phyloP scores from a whole-genome alignment of 2,113 vertebrate species.

The Hassar affinis region DNA sequence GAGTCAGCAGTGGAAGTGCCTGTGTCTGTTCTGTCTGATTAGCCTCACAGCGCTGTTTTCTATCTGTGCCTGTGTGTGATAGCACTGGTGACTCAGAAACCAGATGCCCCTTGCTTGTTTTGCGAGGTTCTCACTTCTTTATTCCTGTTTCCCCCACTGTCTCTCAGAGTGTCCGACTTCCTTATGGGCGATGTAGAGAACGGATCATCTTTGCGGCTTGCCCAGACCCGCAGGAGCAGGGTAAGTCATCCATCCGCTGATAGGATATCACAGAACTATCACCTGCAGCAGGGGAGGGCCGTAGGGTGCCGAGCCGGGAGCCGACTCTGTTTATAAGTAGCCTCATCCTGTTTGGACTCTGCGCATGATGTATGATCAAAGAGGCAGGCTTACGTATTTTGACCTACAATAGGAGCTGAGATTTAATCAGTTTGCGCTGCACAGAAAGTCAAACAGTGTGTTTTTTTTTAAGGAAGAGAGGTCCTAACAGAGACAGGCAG shows the following conservation, averaged over 20 bases:
- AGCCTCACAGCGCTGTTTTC: conserved; percentile 18
- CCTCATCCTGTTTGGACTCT: background rate
- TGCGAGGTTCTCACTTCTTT: background rate
- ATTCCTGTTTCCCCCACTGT: background rate
- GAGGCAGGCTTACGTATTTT: background rate
- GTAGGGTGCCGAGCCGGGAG: background rate
- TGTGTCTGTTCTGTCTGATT: conserved; percentile 39
- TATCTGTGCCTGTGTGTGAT: conserved; percentile 1
- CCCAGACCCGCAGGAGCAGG: conserved; percentile 86
- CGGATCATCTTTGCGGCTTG: conserved; percentile 85
- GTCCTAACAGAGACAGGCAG: background rate
- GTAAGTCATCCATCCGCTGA: conserved; percentile 68
- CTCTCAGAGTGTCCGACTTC: conserved; percentile 92
- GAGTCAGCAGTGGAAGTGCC: conserved; percentile 45
- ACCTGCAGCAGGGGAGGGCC: background rate
- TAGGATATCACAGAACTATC: background rate
- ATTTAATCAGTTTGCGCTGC: background rate
- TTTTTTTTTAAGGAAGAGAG: background rate
- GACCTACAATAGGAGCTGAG: background rate
- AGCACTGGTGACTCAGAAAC: conserved; percentile 14
- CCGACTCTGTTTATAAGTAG: background rate
- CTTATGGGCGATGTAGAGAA: conserved; percentile 99
- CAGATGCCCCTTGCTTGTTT: conserved; percentile 4
- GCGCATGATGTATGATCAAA: background rate
- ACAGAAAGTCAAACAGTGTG: background rate